Base-by-base conservation (phyloP, 2,113 vertebrate species). In the Octodon degus region DNA sequence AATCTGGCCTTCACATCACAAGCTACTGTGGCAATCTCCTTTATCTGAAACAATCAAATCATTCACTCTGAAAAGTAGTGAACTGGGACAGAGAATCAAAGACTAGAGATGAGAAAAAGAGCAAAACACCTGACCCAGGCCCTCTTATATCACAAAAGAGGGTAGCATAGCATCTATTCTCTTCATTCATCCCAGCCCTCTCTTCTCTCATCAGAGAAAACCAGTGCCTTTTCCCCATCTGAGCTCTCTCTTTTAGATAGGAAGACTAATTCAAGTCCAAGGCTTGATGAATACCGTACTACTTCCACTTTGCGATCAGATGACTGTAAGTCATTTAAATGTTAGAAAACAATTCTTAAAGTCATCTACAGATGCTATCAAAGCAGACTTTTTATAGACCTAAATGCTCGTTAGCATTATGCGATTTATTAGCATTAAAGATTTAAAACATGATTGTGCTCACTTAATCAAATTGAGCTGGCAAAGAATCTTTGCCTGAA, bases 1-100 rank as follows among this genome's bases (percentile, higher is more conserved):
- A 91, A 96, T 95, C 86, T 74, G 90, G 82, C 74, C 90, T 96
- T 86, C 24, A 47, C 89, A 65, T 76, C 89, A 81, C 30, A 12
- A 94, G 87, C 87, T 83, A 32, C 12, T 76, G 82, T 74, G 53
- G 83, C 55, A 34, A 76, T 83, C 89, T 88, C 86, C 86, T 94
- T 86, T 58, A 86, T 91, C 84, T 43, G 74, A 96, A 93, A 96
- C 89, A 95, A 95, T 84, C 90, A 87, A 68, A 92, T 86, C 91
- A 92, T 91, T 97, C 77, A 95, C 68, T 53, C 4, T 72, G 25
- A 84, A 76, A 91, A 60, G 25, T 3, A 62, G 55, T 47, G 67
- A 84, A 60, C 55, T 55, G 55, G 37, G 87, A 47, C 60, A 95
- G 87, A 92, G 43, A 95, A 93, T 30, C 74, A 72, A 92, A 92